Percentiles rank a stretch among this genome's conserved stretches.
Conservation (phyloP, 2,888 invertebrate species). For the Erebia palarica region DNA sequence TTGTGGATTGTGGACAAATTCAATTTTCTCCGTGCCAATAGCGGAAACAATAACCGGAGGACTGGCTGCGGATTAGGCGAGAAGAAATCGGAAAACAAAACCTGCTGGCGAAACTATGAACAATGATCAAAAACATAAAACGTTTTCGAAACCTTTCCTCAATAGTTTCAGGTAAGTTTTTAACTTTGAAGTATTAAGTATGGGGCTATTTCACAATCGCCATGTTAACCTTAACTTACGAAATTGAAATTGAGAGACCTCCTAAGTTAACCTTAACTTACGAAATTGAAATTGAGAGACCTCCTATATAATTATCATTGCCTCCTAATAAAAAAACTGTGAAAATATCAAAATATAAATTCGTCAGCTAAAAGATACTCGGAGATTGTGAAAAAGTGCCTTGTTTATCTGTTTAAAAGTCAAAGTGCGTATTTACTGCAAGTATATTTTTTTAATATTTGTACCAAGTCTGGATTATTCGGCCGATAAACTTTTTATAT, state of each 20-base stretch:
- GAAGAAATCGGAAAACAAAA: slow-evolving; percentile 30
- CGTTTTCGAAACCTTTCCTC: background rate
- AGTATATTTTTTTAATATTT: background rate
- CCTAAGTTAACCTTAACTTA: no score
- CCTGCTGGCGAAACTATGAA: background rate
- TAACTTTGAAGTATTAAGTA: no score
- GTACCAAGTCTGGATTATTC: background rate
- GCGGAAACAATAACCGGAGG: slow-evolving; percentile 58
- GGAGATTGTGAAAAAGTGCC: no score
- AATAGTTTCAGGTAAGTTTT: background rate
- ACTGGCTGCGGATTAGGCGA: slow-evolving; percentile 32
- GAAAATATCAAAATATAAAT: no score
- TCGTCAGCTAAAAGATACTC: no score
- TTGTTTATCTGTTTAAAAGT: no score
- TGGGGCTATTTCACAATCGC: no score
- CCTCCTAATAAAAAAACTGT: no score
- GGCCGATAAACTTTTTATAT: slow-evolving; percentile 15
- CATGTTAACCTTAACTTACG: no score
- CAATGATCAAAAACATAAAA: background rate
- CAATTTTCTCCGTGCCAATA: slow-evolving; percentile 75
- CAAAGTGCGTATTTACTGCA: background rate
- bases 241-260: no score
- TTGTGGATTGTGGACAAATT: slow-evolving; percentile 75
- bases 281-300: no score
- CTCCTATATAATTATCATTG: no score